Conservation (phyloP, 2,888 invertebrate species). For the Mythimna lalbum region DNA sequence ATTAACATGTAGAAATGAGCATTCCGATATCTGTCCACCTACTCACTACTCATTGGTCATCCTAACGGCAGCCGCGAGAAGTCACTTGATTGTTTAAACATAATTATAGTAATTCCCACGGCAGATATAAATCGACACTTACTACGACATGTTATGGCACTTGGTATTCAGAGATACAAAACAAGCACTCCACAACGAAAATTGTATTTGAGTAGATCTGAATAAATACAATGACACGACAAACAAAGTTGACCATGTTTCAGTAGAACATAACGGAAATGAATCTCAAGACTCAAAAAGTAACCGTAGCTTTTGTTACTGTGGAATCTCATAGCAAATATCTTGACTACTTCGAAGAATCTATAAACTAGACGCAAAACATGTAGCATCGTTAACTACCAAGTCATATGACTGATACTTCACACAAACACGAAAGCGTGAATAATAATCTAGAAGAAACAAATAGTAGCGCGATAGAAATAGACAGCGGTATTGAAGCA, state of each 20-base stretch:
- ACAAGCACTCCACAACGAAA: conserved; percentile 29
- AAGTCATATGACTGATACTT: conserved; percentile 65
- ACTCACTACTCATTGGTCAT: conserved; percentile 56
- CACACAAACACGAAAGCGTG: conserved; percentile 67
- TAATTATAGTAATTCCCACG: conserved; percentile 60
- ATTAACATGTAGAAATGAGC: conserved; percentile 17
- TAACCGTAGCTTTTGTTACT: conserved; percentile 7
- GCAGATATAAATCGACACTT: conserved; percentile 68
- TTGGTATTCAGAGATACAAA: conserved; percentile 35
- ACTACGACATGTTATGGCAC: conserved; percentile 70
- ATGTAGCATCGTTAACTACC: conserved; percentile 32
- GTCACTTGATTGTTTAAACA: conserved; percentile 64
- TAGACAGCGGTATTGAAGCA: conserved; percentile 86
- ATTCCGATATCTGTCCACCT: conserved; percentile 60
- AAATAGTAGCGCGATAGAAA: conserved; percentile 82
- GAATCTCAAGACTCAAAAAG: conserved; percentile 9
- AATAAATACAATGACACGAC: conserved; percentile 13
- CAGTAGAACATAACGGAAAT: conserved; percentile 7
- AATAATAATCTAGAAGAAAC: conserved; percentile 77
- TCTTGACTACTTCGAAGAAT: conserved; percentile 35
- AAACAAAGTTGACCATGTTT: background rate
- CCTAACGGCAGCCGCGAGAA: conserved; percentile 49
- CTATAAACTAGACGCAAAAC: conserved; percentile 32
- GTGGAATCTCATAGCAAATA: conserved; percentile 18
- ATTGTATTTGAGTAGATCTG: conserved; percentile 19